phyloP scores from a whole-genome alignment of 2,113 vertebrate genomes.

The Cheirogaleus medius region DNA sequence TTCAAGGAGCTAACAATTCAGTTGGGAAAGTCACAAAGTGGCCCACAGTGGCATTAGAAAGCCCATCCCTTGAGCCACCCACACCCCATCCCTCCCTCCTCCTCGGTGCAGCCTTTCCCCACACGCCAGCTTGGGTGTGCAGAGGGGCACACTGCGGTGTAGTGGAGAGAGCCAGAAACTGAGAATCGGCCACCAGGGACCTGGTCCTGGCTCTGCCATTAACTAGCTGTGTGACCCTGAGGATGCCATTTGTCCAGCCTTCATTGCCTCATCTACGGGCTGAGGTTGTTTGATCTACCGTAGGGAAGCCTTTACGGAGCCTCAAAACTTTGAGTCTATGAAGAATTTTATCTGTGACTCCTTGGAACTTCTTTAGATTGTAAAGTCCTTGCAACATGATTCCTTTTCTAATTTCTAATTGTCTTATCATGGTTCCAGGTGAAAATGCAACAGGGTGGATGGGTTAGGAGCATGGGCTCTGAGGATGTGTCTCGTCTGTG shows the following conservation, averaged over 20 bases:
- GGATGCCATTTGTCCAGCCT: rapidly evolving
- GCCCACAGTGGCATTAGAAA: background rate
- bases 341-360: background rate
- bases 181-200: background rate
- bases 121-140: background rate
- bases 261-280: background rate
- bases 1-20: background rate
- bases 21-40: background rate
- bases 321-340: background rate
- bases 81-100: background rate
- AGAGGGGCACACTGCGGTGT: background rate
- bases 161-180: background rate
- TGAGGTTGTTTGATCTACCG: background rate
- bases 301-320: background rate
- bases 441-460: background rate
- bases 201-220: background rate
- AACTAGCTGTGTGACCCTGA: background rate
- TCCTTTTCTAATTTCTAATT: background rate
- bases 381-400: background rate
- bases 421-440: background rate
- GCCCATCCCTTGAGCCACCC: background rate
- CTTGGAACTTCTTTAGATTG: background rate
- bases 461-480: background rate
- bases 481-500: background rate
- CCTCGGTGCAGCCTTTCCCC: background rate